Evolutionary conservation across 2,797 vertebrate species (phyloP).

Genomic region (Cossypha heuglini): DNA sequence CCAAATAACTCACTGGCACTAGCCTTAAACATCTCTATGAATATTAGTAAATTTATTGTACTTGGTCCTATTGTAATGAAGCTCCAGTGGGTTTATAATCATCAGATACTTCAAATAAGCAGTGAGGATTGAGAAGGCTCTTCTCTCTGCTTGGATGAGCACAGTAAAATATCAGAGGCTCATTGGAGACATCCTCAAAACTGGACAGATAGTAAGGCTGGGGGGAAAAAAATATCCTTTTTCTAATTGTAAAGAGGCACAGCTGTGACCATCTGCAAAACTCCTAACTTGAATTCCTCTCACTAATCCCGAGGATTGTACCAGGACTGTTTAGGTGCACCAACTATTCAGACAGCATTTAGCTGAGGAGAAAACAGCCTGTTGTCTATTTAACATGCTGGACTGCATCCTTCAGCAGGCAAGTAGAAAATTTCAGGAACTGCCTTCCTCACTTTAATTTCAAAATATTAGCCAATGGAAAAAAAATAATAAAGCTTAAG

Average conservation of each 20-base stretch:
- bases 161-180: background rate
- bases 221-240: background rate
- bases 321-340: background rate
- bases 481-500: background rate
- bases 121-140: background rate
- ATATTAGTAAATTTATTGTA: background rate
- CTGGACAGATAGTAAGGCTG: background rate
- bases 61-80: background rate
- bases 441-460: background rate
- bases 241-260: background rate
- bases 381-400: background rate
- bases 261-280: background rate
- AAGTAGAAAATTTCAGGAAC: background rate
- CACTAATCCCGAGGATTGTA: accelerated
- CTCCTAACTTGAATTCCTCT: background rate
- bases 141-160: background rate
- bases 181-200: background rate
- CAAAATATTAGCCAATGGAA: background rate
- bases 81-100: background rate
- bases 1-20: background rate
- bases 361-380: background rate
- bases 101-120: background rate
- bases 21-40: background rate
- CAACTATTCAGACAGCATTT: background rate
- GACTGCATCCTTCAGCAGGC: background rate